These are phyloP conservation scores for Steatornis caripensis DNA, from an alignment of 2,113 vertebrate species.

Conservation along the genomic window DNA sequence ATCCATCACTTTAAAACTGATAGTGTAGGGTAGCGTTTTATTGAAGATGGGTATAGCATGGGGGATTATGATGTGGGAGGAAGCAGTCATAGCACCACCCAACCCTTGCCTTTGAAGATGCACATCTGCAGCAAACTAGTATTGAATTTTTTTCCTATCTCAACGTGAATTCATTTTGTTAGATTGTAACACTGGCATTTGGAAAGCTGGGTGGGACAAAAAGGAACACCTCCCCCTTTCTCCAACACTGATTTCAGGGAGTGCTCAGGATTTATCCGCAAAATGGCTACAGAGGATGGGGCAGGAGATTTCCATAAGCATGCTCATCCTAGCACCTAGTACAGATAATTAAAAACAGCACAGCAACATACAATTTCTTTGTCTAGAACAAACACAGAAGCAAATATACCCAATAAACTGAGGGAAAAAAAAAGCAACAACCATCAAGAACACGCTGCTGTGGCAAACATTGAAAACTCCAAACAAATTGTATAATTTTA, in stretches of 20 bases:
- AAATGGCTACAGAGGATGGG: rapidly evolving
- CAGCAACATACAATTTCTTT: not conserved
- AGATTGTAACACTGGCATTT: not conserved
- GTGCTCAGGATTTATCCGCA: not conserved
- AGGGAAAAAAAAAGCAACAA: not conserved
- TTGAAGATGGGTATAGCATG: too few species aligned
- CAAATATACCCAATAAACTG: not conserved
- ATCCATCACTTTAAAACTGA: not conserved
- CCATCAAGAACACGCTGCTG: not conserved
- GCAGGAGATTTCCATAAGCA: not conserved
- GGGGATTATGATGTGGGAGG: not conserved
- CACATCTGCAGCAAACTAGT: not conserved
- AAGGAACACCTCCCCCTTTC: not conserved
- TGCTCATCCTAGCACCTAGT: too few species aligned
- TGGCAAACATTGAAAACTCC: not conserved
- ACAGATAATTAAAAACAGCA: not conserved
- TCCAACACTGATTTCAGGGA: not conserved
- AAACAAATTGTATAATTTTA: not conserved
- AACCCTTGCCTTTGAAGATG: not conserved
- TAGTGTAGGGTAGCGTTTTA: not conserved
- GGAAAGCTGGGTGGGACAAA: not conserved
- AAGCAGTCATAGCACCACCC: not conserved
- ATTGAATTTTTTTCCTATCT: not conserved
- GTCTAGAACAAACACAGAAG: not conserved
- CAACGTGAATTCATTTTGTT: not conserved